Base-by-base conservation (phyloP, 2,113 vertebrate species). In the Harpagus bidentatus region DNA sequence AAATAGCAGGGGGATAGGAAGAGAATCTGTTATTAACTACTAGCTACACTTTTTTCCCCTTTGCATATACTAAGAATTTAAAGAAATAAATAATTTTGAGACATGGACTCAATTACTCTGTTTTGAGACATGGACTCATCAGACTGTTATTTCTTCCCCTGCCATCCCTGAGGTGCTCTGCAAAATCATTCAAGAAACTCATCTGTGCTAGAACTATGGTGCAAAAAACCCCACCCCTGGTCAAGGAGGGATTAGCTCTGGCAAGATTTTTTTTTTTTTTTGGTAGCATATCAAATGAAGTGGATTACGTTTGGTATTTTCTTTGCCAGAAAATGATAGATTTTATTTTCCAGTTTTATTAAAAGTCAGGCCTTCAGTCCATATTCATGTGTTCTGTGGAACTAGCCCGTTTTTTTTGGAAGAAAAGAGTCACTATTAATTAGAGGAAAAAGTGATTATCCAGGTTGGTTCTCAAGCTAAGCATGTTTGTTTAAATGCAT, bases 141-240 rank as follows among this genome's bases (percentile, higher is more conserved):
- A 86, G 31, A 23, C 28, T 70, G 25, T 88, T 81, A 52, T 47
- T 61, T 88, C 43, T 91, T 94, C 28, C 8, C 10, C 3, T 3
- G 4, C 28, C 23, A 89, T 94, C 19, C 11, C 7, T 16, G 31
- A 71, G 16, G 19, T 84, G 16, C 40, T 88, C 83, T 95, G 77
- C 67, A 86, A 81, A 96, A 82, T 74, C 50, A 42, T 78, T 96
- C 55, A 81, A 40, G 58, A 81, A 81, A 12, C 34, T 89, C 21
- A 23, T 58, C 53, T 86, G 28, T 34, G 67, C 63, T 78, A 58
- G 83, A 81, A 25, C 18, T 56, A 16, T 7, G 52, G 18, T 81
- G 21, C 18, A 40, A 26, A 48, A 56, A 38, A n/a, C 3, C 0
- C n/a, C 21, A 25, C 28, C 22, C 6, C 8, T 9, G 4, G 13